Evolutionary conservation across 2,797 vertebrate genomes (phyloP), one percentile per base, ranked within the genome.

Genomic region (Spheniscus humboldti): DNA sequence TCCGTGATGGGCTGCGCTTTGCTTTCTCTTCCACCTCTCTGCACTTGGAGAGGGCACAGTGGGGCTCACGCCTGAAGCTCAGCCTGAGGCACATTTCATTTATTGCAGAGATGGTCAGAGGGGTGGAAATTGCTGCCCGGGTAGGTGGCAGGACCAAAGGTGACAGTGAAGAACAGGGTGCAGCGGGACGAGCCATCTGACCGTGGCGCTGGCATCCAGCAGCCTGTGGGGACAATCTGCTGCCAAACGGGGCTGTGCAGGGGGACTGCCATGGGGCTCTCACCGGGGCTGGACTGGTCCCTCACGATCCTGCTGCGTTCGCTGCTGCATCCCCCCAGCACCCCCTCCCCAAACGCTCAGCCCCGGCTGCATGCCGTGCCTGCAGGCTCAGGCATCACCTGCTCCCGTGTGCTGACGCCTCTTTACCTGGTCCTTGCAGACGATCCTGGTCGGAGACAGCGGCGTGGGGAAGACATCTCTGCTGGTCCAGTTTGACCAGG

Each of bases 401-500:
- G 83, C 28, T 59, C 27, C 18, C 2, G 0, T 0, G 0, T 1
- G 1, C 55, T 86, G 62, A 96, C 4, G 0, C 25, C 66, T 78
- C 80, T 96, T 91, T 76, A 3, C 64, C 67, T 91, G 71, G 20
- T 88, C 64, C 79, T 97, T 96, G 43, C 98, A 99, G 99, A 99
- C 98, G 0, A 99, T 99, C 98, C 98, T 99, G 97, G 98, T 99
- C 1, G 99, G 99, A 66, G 99, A 99, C 98, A 99, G 99, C 0
- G 99, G 99, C 0, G 99, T 99, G 92, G 99, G 99, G 33, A 99
- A 99, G 97, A 99, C 99, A 0, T 99, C 99, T 62, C 98, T 99
- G 86, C 97, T 99, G 96, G 99, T 99, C 84, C 99, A 99, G 98
- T 99, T 99, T 50, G 99, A 99, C 97, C 99, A 99, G 98, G 99